These are phyloP conservation scores for Elgaria multicarinata DNA, from an alignment of 2,113 vertebrate species.

Conservation along the genomic window DNA sequence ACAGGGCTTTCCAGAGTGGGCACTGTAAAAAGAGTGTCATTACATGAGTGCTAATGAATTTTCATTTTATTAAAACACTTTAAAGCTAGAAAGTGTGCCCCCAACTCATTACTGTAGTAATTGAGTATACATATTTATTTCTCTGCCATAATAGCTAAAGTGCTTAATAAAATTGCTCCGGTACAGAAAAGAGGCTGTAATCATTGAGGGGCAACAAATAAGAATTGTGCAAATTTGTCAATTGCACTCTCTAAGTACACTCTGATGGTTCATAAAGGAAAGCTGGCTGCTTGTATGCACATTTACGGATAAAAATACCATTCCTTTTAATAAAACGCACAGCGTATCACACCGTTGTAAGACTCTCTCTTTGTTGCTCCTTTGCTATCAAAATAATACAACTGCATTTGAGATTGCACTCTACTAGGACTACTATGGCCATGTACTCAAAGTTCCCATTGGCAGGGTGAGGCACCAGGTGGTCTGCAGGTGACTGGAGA, in stretches of 20 bases:
- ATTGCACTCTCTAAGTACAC: constrained; percentile 13
- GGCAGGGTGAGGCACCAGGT: no score
- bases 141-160: constrained; percentile 32
- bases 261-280: background rate
- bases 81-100: constrained; percentile 45
- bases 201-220: background rate
- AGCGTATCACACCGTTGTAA: background rate
- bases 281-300: background rate
- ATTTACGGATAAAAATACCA: constrained; percentile 18
- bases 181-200: constrained; percentile 12
- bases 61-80: constrained; percentile 59
- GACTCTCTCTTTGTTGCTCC: background rate
- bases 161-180: constrained; percentile 36
- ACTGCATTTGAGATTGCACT: rapidly evolving
- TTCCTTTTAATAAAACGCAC: background rate
- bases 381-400: background rate
- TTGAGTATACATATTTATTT: constrained; percentile 49
- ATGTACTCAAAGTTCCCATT: background rate
- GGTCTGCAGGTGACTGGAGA: no score
- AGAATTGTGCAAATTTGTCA: background rate
- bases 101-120: constrained; percentile 48
- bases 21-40: constrained; percentile 20
- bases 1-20: background rate
- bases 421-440: background rate
- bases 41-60: constrained; percentile 51